phyloP scores from a whole-genome alignment of 1,140 invertebrate genomes.

The Eufriesea mexicana region DNA sequence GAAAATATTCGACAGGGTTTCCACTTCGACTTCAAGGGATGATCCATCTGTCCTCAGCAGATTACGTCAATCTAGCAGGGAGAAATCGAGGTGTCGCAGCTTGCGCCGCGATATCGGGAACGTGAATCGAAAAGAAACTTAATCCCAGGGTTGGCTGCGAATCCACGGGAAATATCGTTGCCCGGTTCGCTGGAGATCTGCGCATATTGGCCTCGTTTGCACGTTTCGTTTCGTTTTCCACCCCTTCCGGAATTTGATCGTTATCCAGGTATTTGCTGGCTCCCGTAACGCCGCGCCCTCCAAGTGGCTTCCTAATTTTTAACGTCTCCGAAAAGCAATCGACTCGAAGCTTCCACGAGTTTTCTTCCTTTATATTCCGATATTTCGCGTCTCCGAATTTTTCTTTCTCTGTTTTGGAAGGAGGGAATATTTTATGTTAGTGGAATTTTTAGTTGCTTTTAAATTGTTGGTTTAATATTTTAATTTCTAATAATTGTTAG shows the following conservation, averaged over 20 bases:
- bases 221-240: conserved; percentile 77
- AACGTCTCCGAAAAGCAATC: background rate
- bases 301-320: conserved; percentile 36
- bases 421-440: no score
- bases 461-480: no score
- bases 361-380: background rate
- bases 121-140: conserved; percentile 64
- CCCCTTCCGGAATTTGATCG: conserved; percentile 27
- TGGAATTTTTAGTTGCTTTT: no score
- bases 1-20: background rate
- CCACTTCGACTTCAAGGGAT: background rate
- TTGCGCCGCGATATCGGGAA: background rate
- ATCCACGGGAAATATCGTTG: conserved; percentile 73
- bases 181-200: conserved; percentile 72
- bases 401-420: background rate
- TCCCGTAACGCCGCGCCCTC: background rate
- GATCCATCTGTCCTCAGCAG: conserved; percentile 3
- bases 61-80: conserved; percentile 18
- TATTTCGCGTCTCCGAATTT: background rate
- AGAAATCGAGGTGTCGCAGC: background rate
- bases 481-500: no score
- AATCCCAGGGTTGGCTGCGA: conserved; percentile 69
- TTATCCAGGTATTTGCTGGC: conserved; percentile 19
- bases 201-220: conserved; percentile 81
- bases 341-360: background rate